Conservation (phyloP, 92 coral and sea anemone species). For the Epizoanthus fatuus region DNA sequence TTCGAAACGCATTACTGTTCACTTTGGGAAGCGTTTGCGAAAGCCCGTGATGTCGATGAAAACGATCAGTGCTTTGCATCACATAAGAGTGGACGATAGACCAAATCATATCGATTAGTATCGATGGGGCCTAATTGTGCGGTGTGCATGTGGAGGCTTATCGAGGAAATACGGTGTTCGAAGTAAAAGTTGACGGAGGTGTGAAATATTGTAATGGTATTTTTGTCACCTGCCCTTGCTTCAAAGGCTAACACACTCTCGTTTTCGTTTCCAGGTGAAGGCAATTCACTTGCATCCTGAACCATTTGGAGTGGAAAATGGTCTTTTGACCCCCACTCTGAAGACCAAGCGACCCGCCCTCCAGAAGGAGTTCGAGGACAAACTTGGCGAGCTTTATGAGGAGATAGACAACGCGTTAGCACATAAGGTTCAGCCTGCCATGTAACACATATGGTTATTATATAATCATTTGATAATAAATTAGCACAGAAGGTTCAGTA, state of each 20-base stretch:
- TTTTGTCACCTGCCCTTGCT: background rate
- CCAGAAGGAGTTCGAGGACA: conserved; percentile 61
- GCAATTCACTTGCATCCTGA: conserved; percentile 81
- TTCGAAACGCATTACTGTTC: background rate
- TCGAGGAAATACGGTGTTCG: too few relatives aligned
- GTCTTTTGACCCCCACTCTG: conserved; percentile 85
- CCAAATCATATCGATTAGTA: too few relatives aligned
- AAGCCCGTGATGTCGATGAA: too few relatives aligned
- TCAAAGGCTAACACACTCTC: background rate
- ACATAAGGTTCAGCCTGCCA: background rate
- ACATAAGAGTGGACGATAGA: too few relatives aligned
- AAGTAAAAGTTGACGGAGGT: background rate
- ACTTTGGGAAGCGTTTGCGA: too few relatives aligned
- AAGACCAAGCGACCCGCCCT: conserved; percentile 82
- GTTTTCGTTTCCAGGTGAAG: conserved; percentile 66
- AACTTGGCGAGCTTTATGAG: conserved; percentile 71
- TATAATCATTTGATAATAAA: too few relatives aligned
- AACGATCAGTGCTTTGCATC: too few relatives aligned
- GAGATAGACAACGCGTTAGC: conserved; percentile 51
- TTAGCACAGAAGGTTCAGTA: too few relatives aligned
- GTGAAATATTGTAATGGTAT: background rate
- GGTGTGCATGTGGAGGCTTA: too few relatives aligned
- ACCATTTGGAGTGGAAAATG: conserved; percentile 86
- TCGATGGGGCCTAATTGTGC: too few relatives aligned
- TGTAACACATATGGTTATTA: too few relatives aligned